Conservation (phyloP, 2,888 invertebrate species). For the Hedychridium roseum region DNA sequence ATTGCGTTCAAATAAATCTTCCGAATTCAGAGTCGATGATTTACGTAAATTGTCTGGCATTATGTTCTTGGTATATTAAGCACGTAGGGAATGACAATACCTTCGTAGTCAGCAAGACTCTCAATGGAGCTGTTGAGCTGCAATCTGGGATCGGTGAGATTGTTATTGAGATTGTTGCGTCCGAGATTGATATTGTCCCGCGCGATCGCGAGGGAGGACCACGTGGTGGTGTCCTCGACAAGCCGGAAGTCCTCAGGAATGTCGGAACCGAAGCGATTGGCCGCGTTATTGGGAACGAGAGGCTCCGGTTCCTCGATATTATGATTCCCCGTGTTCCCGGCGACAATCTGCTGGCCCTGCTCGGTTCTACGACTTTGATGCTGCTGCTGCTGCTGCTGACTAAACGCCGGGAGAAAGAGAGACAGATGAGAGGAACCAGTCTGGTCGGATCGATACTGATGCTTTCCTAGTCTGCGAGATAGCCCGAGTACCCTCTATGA, state of each 20-base stretch:
- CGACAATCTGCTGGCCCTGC: conserved; percentile 22
- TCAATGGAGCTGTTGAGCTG: conserved; percentile 65
- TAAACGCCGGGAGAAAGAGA: conserved; percentile 35
- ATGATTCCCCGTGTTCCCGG: conserved; percentile 28
- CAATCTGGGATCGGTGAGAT: conserved; percentile 42
- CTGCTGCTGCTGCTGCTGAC: too few relatives aligned
- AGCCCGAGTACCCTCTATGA: conserved; percentile 13
- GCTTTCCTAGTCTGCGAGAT: not conserved
- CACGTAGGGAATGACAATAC: too few relatives aligned
- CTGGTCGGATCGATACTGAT: conserved; percentile 29
- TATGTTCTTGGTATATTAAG: too few relatives aligned
- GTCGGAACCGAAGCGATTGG: too few relatives aligned
- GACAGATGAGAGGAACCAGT: conserved; percentile 29
- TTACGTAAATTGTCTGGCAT: not conserved
- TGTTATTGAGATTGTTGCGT: conserved; percentile 45
- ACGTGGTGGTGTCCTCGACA: conserved; percentile 53
- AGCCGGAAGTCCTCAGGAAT: too few relatives aligned
- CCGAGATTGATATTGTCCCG: conserved; percentile 39
- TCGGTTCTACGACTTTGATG: conserved; percentile 46
- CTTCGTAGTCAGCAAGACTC: conserved; percentile 67
- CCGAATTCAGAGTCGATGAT: not conserved
- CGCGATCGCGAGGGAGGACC: conserved; percentile 52
- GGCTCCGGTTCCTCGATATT: conserved; percentile 15
- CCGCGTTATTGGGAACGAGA: conserved; percentile 3
- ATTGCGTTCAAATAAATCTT: too few relatives aligned